Evolutionary conservation across 2,888 invertebrate species (phyloP).

Genomic region (Stenchaetothrips biformis): DNA sequence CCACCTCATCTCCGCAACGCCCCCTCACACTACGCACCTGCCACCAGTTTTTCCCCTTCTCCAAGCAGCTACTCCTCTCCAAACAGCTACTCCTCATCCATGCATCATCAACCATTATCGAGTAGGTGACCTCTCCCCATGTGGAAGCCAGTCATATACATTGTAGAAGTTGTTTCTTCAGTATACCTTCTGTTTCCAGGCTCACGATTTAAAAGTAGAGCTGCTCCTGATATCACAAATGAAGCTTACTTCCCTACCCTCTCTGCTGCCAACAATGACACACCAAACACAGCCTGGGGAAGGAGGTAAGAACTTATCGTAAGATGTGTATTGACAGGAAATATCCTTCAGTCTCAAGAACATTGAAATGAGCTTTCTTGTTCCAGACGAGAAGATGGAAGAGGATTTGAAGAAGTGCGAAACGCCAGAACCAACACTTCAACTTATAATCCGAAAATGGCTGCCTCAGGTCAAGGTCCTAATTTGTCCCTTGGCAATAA

Average conservation of each 20-base stretch:
- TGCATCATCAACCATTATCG: background rate
- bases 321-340: background rate
- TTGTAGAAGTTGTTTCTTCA: background rate
- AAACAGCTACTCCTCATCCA: slow-evolving; percentile 34
- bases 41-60: too few species aligned
- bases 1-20: slow-evolving; percentile 43
- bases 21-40: slow-evolving; percentile 26
- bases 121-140: background rate
- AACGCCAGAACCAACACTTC: slow-evolving; percentile 51
- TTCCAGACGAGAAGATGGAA: slow-evolving; percentile 52
- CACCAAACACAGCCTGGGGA: slow-evolving; percentile 45
- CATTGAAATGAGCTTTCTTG: slow-evolving; percentile 28
- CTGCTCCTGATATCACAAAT: slow-evolving; percentile 80
- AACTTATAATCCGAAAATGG: slow-evolving; percentile 34
- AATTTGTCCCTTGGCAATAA: slow-evolving; percentile 59
- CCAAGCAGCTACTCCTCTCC: slow-evolving; percentile 38
- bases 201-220: slow-evolving; percentile 39
- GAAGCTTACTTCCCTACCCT: slow-evolving; percentile 83
- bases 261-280: slow-evolving; percentile 45
- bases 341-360: background rate
- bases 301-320: slow-evolving; percentile 43
- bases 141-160: background rate
- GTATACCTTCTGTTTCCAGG: slow-evolving; percentile 29
- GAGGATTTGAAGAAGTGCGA: slow-evolving; percentile 56
- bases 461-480: slow-evolving; percentile 32